These are phyloP conservation scores for Muscicapa striata DNA, from an alignment of 2,797 vertebrate genomes.

Conservation along the genomic window DNA sequence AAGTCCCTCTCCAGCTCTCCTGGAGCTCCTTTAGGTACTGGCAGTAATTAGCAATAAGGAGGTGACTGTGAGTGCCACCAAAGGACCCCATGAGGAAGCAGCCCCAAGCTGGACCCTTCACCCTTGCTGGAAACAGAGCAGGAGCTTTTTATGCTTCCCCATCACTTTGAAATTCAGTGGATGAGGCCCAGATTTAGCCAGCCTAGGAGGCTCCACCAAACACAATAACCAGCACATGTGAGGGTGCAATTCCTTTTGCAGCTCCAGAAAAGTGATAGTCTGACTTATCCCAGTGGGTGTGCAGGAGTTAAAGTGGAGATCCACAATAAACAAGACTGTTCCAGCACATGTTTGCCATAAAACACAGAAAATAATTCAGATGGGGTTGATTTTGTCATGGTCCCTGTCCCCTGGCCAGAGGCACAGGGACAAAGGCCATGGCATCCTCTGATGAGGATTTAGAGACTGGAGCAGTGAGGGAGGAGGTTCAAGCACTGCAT, in stretches of 20 bases:
- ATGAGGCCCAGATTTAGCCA: fast-evolving
- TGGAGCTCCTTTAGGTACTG: neutral
- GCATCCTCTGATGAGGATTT: neutral
- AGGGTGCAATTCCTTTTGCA: neutral
- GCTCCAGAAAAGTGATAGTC: neutral
- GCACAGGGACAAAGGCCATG: neutral
- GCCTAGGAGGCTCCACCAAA: neutral
- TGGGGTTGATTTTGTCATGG: neutral
- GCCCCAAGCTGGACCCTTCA: fast-evolving
- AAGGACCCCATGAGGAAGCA: neutral
- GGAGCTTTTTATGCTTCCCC: neutral
- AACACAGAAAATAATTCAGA: neutral
- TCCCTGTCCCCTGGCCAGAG: fast-evolving
- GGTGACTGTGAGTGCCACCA: neutral
- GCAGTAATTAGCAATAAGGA: neutral
- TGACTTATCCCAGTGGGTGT: neutral
- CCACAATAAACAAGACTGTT: neutral
- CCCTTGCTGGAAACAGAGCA: neutral
- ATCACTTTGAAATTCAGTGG: neutral
- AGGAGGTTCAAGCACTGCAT: neutral
- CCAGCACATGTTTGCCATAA: neutral
- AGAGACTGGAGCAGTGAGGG: neutral
- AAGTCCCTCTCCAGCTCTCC: neutral
- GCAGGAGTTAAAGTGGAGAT: neutral
- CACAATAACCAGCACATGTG: fast-evolving